A percentile compares a stretch with the other conserved stretches of the same genome.
These are phyloP conservation scores for Phalloptychus januarius DNA, from an alignment of 2,797 vertebrate genomes.

Conservation along the genomic window DNA sequence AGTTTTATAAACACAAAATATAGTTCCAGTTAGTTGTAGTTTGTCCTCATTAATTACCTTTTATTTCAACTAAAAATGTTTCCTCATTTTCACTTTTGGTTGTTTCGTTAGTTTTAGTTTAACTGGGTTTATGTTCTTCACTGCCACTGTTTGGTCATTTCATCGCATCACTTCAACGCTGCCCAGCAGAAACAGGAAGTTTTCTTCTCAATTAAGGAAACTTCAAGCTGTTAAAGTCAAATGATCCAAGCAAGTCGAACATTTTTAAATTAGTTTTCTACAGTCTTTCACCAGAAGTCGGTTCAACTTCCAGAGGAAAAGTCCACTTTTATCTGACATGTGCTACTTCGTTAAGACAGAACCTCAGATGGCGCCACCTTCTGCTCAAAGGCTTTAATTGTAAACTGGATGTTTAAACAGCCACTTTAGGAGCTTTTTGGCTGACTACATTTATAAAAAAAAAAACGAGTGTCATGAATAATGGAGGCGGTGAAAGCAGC, in stretches of 20 bases:
- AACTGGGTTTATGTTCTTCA: too few relatives aligned
- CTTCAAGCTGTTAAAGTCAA: not conserved
- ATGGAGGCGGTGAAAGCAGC: conserved; percentile 34
- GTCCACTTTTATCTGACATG: not conserved
- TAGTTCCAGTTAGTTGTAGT: too few relatives aligned
- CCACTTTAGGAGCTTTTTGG: not conserved
- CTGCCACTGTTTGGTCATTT: not conserved
- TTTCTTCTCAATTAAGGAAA: not conserved
- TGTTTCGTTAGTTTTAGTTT: too few relatives aligned
- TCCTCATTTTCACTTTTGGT: too few relatives aligned
- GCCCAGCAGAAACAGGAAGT: too few relatives aligned
- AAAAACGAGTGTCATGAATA: conserved; percentile 36
- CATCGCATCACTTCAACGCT: not conserved
- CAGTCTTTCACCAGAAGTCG: not conserved
- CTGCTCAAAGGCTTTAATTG: not conserved
- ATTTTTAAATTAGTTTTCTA: not conserved
- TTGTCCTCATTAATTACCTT: too few relatives aligned
- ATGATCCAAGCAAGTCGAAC: not conserved
- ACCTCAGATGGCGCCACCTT: not conserved
- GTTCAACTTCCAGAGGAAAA: not conserved
- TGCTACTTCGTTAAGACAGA: not conserved
- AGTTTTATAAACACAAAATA: too few relatives aligned
- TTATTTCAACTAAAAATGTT: too few relatives aligned
- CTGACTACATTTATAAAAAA: not conserved
- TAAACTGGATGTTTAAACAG: not conserved